These are phyloP conservation scores for Myathropa florea DNA, from an alignment of 2,888 invertebrate species.

Conservation along the genomic window DNA sequence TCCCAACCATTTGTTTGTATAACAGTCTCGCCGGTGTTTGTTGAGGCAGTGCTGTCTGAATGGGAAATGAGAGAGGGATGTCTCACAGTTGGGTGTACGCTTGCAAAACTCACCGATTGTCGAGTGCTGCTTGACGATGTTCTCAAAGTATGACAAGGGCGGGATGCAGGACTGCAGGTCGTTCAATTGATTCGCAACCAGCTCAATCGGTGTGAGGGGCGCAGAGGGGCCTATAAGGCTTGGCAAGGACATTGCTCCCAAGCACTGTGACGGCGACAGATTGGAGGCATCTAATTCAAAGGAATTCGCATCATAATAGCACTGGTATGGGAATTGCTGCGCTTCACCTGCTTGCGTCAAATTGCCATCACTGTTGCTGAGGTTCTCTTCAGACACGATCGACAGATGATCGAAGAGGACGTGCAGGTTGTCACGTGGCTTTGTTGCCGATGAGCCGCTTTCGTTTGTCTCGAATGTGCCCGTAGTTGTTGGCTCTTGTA, in stretches of 20 bases:
- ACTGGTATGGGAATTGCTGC: constrained; percentile 3
- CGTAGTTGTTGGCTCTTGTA: neutral
- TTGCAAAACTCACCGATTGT: constrained; percentile 73
- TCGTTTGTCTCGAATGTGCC: constrained; percentile 15
- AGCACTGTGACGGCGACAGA: constrained; percentile 74
- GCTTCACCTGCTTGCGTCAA: constrained; percentile 30
- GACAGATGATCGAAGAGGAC: constrained; percentile 87
- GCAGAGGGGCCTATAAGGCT: constrained; percentile 73
- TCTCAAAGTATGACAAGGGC: constrained; percentile 80
- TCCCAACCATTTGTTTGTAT: constrained; percentile 80
- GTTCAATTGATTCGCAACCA: constrained; percentile 77
- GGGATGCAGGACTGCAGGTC: constrained; percentile 79
- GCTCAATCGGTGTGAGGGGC: constrained; percentile 77
- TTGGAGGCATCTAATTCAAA: constrained; percentile 75
- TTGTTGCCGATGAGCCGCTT: constrained; percentile 51
- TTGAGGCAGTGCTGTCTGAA: constrained; percentile 75
- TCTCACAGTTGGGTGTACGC: neutral
- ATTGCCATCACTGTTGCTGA: constrained; percentile 77
- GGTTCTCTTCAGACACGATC: constrained; percentile 88
- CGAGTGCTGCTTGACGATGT: constrained; percentile 77
- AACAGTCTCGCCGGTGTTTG: constrained; percentile 76
- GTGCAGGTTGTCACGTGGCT: constrained; percentile 80
- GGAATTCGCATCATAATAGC: constrained; percentile 43
- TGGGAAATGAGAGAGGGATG: neutral
- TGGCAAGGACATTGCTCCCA: constrained; percentile 71